These are phyloP conservation scores for Triops cancriformis DNA, from an alignment of 1,140 invertebrate species.

Conservation along the genomic window DNA sequence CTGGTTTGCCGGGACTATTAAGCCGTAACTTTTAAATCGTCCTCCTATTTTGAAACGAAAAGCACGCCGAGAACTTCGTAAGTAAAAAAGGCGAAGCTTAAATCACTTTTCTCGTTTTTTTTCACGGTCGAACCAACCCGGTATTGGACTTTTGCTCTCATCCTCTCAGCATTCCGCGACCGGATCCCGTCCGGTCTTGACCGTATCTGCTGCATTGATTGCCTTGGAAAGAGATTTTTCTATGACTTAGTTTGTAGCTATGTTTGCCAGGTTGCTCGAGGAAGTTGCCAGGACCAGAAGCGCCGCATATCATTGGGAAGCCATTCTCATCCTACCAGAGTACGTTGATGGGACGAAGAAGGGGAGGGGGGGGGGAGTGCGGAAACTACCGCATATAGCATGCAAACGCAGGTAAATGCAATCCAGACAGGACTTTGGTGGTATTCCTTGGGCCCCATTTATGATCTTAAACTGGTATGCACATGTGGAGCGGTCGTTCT, in stretches of 20 bases:
- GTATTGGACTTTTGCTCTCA: not conserved
- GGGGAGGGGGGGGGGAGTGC: no score
- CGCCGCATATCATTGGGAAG: not conserved
- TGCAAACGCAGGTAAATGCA: no score
- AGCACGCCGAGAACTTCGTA: not conserved
- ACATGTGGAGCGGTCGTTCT: not conserved
- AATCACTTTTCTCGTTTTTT: not conserved
- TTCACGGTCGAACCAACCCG: not conserved
- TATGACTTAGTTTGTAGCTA: not conserved
- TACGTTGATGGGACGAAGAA: no score
- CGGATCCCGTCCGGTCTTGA: not conserved
- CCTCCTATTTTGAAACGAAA: not conserved
- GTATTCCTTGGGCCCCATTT: not conserved
- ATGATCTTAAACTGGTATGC: not conserved
- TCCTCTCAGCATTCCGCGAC: slow-evolving; percentile 2
- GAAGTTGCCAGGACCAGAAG: not conserved
- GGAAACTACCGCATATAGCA: no score
- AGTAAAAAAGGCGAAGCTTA: not conserved
- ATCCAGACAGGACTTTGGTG: not conserved
- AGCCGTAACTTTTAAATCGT: not conserved
- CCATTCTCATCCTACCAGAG: not conserved
- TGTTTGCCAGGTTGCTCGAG: not conserved
- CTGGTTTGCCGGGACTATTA: not conserved
- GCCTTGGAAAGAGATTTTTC: slow-evolving; percentile 5
- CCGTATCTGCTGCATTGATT: not conserved